Evolutionary conservation across 35 echinoderm and acorn worm species (phyloP).

Genomic region (Strongylocentrotus purpuratus): DNA sequence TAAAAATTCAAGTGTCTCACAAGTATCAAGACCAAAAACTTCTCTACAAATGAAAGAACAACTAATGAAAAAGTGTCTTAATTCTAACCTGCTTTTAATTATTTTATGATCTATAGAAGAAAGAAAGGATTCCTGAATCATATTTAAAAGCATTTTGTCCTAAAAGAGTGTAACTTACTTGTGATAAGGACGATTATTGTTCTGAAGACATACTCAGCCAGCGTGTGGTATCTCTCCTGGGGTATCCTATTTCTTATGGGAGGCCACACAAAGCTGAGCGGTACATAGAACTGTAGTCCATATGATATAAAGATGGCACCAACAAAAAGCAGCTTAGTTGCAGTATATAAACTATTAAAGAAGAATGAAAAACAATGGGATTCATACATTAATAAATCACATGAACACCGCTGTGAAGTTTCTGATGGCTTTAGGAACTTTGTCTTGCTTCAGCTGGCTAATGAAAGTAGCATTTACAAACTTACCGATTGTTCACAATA

Average conservation of each 20-base stretch:
- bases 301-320: constrained; percentile 91
- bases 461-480: too few species aligned
- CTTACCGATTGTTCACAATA: too few species aligned
- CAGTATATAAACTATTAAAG: constrained; percentile 66
- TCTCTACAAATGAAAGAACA: too few species aligned
- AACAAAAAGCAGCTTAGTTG: constrained; percentile 80
- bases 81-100: too few species aligned
- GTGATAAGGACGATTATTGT: constrained; percentile 76
- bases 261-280: constrained; percentile 80
- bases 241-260: constrained; percentile 63
- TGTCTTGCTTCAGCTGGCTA: too few species aligned
- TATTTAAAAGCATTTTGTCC: too few species aligned
- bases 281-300: constrained; percentile 98
- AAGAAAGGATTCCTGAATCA: too few species aligned
- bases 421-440: too few species aligned
- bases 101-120: too few species aligned
- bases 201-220: constrained; percentile 79
- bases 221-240: constrained; percentile 39
- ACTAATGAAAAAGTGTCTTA: too few species aligned
- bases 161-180: constrained; percentile 68
- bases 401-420: not conserved
- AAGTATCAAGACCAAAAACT: too few species aligned
- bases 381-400: not conserved
- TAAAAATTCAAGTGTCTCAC: too few species aligned
- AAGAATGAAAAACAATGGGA: constrained; percentile 27